Evolutionary conservation across 1,140 invertebrate species (phyloP), one percentile per base, ranked within the genome.

Genomic region (Cydia pomonella): DNA sequence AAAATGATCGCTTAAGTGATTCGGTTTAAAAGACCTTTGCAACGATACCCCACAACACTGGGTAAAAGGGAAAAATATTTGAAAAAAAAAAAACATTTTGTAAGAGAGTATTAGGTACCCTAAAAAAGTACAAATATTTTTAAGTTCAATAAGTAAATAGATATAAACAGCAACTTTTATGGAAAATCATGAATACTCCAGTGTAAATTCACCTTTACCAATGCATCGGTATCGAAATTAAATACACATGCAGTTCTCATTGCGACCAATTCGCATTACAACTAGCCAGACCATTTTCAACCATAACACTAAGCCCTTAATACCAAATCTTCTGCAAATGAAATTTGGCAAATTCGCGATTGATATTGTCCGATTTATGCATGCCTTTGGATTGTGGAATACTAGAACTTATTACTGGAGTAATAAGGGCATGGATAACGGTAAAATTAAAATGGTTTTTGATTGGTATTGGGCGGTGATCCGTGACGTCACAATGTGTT

Each of bases 221-320:
- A 72, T 74, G 41, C 76, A 73, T 77, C 75, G 66, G 72, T 76
- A 80, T 80, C 75, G 69, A 76, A 73, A 80, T 75, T 77, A 78
- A 80, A 41, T 80, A 74, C 74, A 77, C 75, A 77, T 73, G 75
- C 74, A 76, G 74, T 76, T 72, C 33, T 13, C 41, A 73, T 27
- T 59, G 74, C 47, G 41, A 74, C 23, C n/a, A 27, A 33, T 10
- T 18, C n/a, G n/a, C 9, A n/a, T 27, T 69, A 18, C 29, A n/a
- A 18, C 5, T 9, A 41, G 29, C 29, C 64, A 69, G 18, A 33
- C 3, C 64, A 69, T 69, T 69, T 10, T 18, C 29, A 33, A 69
- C 64, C 29, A n/a, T 69, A 69, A 13, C n/a, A 18, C 64, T 13
- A 69, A 18, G 2, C 1, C 29, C 2, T 12, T 69, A 69, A 38